Evolutionary conservation across 2,113 vertebrate genomes (phyloP), one percentile per base, ranked within the genome.

Genomic region (Phylloscopus trochilus): DNA sequence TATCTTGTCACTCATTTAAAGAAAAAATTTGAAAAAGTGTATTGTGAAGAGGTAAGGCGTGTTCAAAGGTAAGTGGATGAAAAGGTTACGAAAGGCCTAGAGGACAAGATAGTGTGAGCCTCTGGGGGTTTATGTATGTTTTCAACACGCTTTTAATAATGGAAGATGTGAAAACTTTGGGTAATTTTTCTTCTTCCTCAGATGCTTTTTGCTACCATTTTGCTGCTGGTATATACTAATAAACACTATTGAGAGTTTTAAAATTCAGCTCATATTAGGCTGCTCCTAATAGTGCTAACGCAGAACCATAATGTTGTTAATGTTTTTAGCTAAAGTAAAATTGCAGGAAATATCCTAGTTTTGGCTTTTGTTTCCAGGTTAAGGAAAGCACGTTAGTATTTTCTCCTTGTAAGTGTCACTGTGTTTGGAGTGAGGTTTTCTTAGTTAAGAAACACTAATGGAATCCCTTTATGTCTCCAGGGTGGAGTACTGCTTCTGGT

Each of bases 401-500:
- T 62, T 35, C 22, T 73, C 17, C 23, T 21, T 78, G 1, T 27
- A 58, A 67, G 16, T 51, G 30, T 75, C 37, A 23, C 9, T 67
- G 58, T 47, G n/a, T 60, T 73, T 85, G 16, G 43, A 84, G 22
- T 28, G 20, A 68, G 15, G 24, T 51, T 52, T 46, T 89, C 72
- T 4, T 44, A 73, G 22, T 73, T 44, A 26, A 52, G 27, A 63
- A 39, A 37, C 39, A 15, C 21, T 85, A 15, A 89, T 1, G 1
- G 6, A 30, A 74, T 89, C 30, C 64, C 19, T 66, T 44, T 97
- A 13, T 89, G 55, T 37, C 97, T 86, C 52, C 92, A 99, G 99
- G 99, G 99, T 70, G 99, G 99, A 75, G 99, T 99, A 21, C 98
- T 99, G 77, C 97, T 99, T 95, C 98, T 99, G 81, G 99, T 99